Evolutionary conservation across 2,888 invertebrate species (phyloP).

Genomic region (Parthenolecanium corni): DNA sequence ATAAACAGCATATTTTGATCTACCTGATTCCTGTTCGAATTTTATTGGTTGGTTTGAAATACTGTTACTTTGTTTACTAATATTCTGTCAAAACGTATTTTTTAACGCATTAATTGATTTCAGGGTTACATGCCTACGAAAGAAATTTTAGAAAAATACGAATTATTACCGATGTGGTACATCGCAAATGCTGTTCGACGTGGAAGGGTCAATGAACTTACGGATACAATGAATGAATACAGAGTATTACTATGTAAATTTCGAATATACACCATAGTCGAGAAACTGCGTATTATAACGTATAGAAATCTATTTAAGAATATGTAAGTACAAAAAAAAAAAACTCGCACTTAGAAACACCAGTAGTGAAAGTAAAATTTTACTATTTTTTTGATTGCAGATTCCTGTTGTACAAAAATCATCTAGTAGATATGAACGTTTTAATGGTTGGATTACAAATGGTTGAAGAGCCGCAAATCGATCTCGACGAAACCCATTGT

Average conservation of each 20-base stretch:
- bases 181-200: conserved; percentile 77
- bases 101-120: conserved; percentile 28
- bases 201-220: conserved; percentile 75
- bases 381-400: conserved; percentile 31
- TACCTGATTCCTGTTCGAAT: conserved; percentile 96
- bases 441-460: conserved; percentile 71
- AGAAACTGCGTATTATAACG: conserved; percentile 88
- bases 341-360: not conserved
- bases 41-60: conserved; percentile 50
- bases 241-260: conserved; percentile 88
- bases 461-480: conserved; percentile 72
- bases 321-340: conserved; percentile 56
- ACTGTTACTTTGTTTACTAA: not conserved
- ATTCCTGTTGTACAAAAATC: conserved; percentile 59
- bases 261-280: conserved; percentile 94
- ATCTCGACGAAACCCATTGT: conserved; percentile 89
- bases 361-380: not conserved
- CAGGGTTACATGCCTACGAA: conserved; percentile 84
- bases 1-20: conserved; percentile 84
- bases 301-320: conserved; percentile 93
- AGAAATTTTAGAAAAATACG: conserved; percentile 71
- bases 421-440: conserved; percentile 78
- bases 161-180: conserved; percentile 80
- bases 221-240: conserved; percentile 69
- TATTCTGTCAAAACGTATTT: no score